Evolutionary conservation across 2,888 invertebrate genomes (phyloP).

Genomic region (Mactromeris polynyma): DNA sequence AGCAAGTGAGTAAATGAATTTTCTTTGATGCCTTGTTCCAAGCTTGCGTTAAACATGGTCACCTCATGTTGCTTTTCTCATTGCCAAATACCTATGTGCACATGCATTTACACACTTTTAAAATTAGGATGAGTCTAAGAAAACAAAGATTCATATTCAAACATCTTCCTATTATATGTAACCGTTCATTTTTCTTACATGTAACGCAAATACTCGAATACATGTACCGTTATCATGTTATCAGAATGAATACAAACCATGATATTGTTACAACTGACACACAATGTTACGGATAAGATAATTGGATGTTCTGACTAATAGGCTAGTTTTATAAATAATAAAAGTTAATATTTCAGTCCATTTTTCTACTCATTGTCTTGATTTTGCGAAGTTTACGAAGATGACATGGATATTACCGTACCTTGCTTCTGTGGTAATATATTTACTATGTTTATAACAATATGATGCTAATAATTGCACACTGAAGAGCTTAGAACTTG

Average conservation of each 20-base stretch:
- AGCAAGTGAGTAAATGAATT: too few species aligned
- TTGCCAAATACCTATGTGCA: too few species aligned
- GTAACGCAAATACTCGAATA: too few species aligned
- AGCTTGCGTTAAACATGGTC: too few species aligned
- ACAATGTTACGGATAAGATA: conserved; percentile 10
- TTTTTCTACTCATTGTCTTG: background rate
- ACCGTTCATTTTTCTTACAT: too few species aligned
- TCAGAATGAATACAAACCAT: background rate
- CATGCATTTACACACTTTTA: too few species aligned
- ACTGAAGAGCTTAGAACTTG: background rate
- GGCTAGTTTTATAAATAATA: background rate
- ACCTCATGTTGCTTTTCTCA: too few species aligned
- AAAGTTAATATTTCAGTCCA: background rate
- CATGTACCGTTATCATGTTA: conserved; percentile 7
- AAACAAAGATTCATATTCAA: too few species aligned
- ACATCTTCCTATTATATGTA: too few species aligned
- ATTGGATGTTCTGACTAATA: background rate
- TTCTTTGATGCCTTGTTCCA: too few species aligned
- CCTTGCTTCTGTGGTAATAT: background rate
- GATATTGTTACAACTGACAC: background rate
- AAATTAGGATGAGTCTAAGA: too few species aligned
- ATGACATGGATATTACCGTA: background rate
- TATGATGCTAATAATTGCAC: background rate
- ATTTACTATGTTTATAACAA: background rate
- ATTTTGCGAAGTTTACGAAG: background rate